Evolutionary conservation across 1,140 invertebrate genomes (phyloP), one percentile per base, ranked within the genome.

Genomic region (Chrysopa pallens): DNA sequence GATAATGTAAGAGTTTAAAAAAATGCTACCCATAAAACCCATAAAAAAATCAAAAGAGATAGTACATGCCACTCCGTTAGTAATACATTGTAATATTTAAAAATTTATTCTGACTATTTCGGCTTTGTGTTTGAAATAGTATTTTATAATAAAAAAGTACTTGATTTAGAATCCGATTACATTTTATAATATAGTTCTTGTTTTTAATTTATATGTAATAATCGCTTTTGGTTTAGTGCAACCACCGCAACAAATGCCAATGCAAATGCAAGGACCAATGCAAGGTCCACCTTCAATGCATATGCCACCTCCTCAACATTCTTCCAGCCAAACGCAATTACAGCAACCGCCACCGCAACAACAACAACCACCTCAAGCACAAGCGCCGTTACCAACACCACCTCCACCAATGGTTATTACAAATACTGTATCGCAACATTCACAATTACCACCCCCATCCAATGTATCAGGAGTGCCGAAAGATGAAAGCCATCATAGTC

Each of bases 401-500:
- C 38, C 48, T 45, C 17, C 17, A 41, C 53, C 50, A 29, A 42
- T 42, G 11, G 47, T 31, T 28, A 8, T 51, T 51, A 53, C 52
- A 7, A 48, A 59, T 37, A 47, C 49, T 28, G 53, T 54, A 7
- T 50, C 55, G 12, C 56, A 58, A 39, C 54, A 57, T 37, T 58
- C 59, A 17, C 65, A 64, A 33, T 57, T 65, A n/a, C 17, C 5
- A 23, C 47, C 61, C 59, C 38, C 60, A 56, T 39, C 44, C 37
- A 14, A 44, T 47, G 1, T 58, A 42, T 56, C 59, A 35, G 12
- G 27, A 15, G 31, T 27, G 37, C 23, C 27, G 8, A 43, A 57
- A 42, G 66, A 73, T 46, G 69, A 70, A 23, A 68, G 69, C 17
- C 17, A 23, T 23, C 17, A 23, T 23, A 23, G 17, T 0, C 48